Base-by-base conservation (phyloP, 2,888 invertebrate genomes). In the Ichneumon xanthorius region DNA sequence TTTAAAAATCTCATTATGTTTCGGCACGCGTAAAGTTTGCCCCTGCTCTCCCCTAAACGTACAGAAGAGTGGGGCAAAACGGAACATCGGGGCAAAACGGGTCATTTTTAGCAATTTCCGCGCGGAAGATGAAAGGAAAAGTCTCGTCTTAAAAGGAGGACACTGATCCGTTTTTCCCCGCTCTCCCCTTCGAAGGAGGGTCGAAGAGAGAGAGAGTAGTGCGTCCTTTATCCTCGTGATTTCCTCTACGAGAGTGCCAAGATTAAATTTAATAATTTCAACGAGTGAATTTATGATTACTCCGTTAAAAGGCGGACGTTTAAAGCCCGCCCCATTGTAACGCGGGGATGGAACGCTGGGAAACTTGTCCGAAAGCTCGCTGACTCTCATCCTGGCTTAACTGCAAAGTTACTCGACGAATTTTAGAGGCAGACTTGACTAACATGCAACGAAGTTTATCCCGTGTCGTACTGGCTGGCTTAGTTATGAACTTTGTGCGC, bases 301-400 rank as follows among this genome's bases (percentile, higher is more conserved):
- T 30, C 30, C 61, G 61, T 61, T 61, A 30, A 61, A 61, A 61
- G 61, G 14, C 61, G 61, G 30, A 61, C 61, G 22, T 4, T 61
- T 9, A 61, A 61, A 61, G 61, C 61, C 61, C 14, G 55, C 61
- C 61, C 61, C 14, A 30, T 61, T 61, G 61, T 55, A 61, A 61
- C 61, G 14, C 26, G 26, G 16, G 14, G 61, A 30, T 61, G 61
- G 22, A 61, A 61, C 26, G 22, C 4, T 26, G 61, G 14, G 61
- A 61, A 61, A 61, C 61, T 61, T 26, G 61, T 26, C 11, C 14
- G 61, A 61, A 16, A 61, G 26, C 61, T 61, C 61, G 61, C 61
- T 30, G 61, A 61, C 61, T 26, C 61, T 61, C 26, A 61, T 5
- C 22, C 61, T 4, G 61, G 61, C 22, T 61, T 61, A 30, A 61